A percentile compares a stretch with the other conserved stretches of the same genome.
Conservation (phyloP, 2,113 vertebrate species). For the Callaeas wilsoni region DNA sequence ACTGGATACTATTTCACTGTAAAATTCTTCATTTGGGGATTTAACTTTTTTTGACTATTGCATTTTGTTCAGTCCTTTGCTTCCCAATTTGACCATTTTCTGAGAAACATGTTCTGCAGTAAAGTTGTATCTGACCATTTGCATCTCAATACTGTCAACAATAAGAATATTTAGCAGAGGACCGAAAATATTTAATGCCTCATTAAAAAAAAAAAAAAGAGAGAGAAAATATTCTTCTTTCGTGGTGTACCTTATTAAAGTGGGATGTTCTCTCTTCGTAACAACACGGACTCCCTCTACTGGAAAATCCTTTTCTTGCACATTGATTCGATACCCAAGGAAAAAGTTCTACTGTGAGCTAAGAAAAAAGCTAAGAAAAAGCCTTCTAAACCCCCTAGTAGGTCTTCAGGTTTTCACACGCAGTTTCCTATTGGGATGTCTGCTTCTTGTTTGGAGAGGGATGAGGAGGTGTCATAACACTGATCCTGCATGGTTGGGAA, state of each 20-base stretch:
- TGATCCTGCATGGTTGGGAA: not conserved
- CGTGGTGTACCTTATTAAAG: not conserved
- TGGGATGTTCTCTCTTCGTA: not conserved
- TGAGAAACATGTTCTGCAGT: not conserved
- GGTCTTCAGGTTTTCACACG: not conserved
- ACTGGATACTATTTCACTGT: not conserved
- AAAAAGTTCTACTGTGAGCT: not conserved
- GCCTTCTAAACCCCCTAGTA: not conserved
- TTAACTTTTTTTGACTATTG: not conserved
- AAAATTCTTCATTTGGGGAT: not conserved
- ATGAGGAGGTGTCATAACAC: not conserved
- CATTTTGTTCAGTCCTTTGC: not conserved
- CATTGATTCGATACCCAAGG: not conserved
- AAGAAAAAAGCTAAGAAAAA: not conserved
- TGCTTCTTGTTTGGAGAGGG: not conserved
- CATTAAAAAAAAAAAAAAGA: not conserved
- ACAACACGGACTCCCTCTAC: slow-evolving; percentile 43
- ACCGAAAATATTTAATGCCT: not conserved
- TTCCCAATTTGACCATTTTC: not conserved
- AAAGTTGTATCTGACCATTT: not conserved
- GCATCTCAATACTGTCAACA: not conserved
- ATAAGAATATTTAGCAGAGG: not conserved
- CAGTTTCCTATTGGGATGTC: not conserved
- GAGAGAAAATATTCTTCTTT: not conserved
- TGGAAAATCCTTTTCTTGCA: slow-evolving; percentile 8